Evolutionary conservation across 2,113 vertebrate genomes (phyloP).

Genomic region (Cyanoramphus novaezelandiae): DNA sequence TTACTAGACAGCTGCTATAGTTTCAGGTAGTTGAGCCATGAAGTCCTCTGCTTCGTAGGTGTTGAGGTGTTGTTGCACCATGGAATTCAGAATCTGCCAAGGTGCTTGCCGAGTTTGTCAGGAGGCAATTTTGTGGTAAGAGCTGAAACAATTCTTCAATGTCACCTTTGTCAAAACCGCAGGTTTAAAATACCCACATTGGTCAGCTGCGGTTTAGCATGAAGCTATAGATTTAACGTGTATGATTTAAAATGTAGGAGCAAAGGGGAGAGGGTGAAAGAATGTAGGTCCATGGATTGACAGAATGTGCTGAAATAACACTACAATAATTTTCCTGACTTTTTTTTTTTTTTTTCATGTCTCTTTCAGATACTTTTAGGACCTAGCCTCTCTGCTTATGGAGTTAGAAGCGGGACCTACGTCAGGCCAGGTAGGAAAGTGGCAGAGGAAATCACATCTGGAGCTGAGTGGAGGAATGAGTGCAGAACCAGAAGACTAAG

Average conservation of each 20-base stretch:
- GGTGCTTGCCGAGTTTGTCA: not conserved
- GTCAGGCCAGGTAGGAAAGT: not conserved
- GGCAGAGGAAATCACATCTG: not conserved
- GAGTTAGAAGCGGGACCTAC: not conserved
- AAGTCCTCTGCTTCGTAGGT: not conserved
- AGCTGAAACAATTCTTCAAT: not conserved
- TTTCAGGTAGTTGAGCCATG: not conserved
- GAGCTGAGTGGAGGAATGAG: not conserved
- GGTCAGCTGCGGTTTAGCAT: not conserved
- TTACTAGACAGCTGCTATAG: not conserved
- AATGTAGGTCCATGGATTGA: not conserved
- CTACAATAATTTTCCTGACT: not conserved
- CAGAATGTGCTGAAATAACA: not conserved
- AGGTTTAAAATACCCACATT: not conserved
- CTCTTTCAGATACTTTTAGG: not conserved
- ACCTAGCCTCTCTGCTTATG: not conserved
- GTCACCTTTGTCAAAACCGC: rapidly evolving
- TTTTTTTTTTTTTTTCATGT: not conserved
- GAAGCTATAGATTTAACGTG: not conserved
- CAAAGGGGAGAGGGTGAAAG: not conserved
- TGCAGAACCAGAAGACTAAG: not conserved
- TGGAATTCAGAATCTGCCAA: rapidly evolving
- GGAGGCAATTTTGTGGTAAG: not conserved
- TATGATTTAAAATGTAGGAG: not conserved
- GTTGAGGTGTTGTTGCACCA: not conserved